phyloP scores from a whole-genome alignment of 2,113 vertebrate genomes.

The Macquaria australasica region DNA sequence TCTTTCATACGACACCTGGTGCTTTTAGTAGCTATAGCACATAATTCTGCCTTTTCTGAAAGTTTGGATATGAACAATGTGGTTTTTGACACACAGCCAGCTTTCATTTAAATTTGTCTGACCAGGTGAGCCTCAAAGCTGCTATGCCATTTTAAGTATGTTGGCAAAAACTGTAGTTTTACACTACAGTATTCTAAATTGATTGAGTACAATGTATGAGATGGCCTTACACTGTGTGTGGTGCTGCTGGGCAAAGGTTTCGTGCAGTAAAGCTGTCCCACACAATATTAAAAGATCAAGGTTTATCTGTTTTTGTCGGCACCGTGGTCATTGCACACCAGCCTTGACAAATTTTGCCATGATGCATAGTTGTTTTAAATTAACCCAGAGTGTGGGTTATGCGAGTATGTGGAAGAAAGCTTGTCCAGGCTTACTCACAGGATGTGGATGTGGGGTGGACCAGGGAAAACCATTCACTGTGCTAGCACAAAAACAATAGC shows the following conservation, averaged over 20 bases:
- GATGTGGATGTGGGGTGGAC: constrained; percentile 65
- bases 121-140: constrained; percentile 18
- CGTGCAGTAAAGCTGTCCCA: background rate
- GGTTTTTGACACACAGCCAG: background rate
- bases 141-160: background rate
- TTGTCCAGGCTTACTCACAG: constrained; percentile 54
- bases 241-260: background rate
- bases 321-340: background rate
- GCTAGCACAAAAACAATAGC: constrained; percentile 61
- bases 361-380: constrained; percentile 12
- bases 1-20: background rate
- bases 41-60: constrained; percentile 15
- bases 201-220: background rate
- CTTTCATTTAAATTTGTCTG: background rate
- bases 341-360: background rate
- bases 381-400: constrained; percentile 23
- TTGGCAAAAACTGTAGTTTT: constrained; percentile 1
- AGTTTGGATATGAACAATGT: constrained; percentile 13
- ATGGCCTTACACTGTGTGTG: background rate
- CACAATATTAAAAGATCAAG: background rate
- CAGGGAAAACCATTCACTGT: constrained; percentile 54
- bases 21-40: constrained; percentile 5
- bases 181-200: background rate
- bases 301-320: background rate
- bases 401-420: constrained; percentile 33